Evolutionary conservation across 2,113 vertebrate species (phyloP).

Genomic region (Chlamydotis undulata): DNA sequence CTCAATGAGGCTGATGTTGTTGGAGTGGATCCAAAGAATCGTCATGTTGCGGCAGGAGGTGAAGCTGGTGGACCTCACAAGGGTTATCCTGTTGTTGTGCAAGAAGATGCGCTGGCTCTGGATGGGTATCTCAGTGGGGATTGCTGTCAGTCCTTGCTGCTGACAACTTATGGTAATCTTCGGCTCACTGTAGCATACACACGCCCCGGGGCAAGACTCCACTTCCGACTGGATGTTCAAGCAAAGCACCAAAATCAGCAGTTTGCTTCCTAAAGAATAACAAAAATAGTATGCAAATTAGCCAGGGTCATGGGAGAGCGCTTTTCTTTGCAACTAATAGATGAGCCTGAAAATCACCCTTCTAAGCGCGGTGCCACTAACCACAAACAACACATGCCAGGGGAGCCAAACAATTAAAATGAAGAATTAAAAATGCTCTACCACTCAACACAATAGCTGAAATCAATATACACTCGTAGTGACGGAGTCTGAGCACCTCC

Average conservation of each 20-base stretch:
- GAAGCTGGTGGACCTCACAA: constrained; percentile 89
- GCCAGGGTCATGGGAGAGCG: not conserved
- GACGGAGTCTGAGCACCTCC: not conserved
- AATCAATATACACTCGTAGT: not conserved
- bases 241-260: constrained; percentile 93
- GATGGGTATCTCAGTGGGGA: constrained; percentile 90
- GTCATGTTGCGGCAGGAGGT: constrained; percentile 93
- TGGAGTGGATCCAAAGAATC: constrained; percentile 95
- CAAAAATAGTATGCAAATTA: constrained; percentile 48
- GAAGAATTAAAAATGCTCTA: not conserved
- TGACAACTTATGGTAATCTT: constrained; percentile 94
- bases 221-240: constrained; percentile 84
- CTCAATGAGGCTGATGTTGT: constrained; percentile 92
- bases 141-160: constrained; percentile 91
- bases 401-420: not conserved
- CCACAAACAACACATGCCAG: not conserved
- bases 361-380: not conserved
- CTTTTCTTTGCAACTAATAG: not conserved
- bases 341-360: not conserved
- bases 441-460: not conserved
- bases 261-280: constrained; percentile 82
- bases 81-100: constrained; percentile 91
- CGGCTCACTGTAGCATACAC: constrained; percentile 94
- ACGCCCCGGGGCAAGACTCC: constrained; percentile 89
- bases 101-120: constrained; percentile 95